Base-by-base conservation (phyloP, 2,797 vertebrate species). In the Macropus fuliginosus region DNA sequence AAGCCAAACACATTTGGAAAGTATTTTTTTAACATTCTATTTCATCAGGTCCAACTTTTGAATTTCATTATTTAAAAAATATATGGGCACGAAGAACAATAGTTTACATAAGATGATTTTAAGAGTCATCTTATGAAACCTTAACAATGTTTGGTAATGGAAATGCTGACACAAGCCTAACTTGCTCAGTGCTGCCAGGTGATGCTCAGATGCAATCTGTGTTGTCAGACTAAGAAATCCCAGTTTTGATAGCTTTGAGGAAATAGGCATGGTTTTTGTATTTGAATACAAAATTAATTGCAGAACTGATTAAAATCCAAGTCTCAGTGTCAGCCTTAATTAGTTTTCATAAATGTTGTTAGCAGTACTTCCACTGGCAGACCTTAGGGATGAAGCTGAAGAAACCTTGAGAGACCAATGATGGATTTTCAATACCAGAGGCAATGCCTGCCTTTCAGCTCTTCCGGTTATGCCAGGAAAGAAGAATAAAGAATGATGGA, bases 161-260 rank as follows among this genome's bases (percentile, higher is more conserved):
- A 92, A 94, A 95, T 95, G 46, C 34, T 89, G 81, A 74, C 11
- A 62, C 54, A 52, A 81, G 10, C 18, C 16, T 40, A 81, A 94
- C 46, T 1, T 94, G 59, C 91, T 94, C 93, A 91, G 91, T 94
- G 90, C 40, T 96, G 87, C 56, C 92, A 54, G 90, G 1, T 92
- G 21, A 4, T 91, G 0, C 56, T 81, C 18, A 59, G 27, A 89
- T 31, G 13, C 28, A 93, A 52, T 34, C 56, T 40, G 55, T 87
- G 3, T 57, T 93, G 21, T 50, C 55, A 29, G 24, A 93, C n/a
- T 52, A 92, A 91, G 97, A 97, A 91, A 2, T 92, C 95, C 96
- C 87, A 56, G 56, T 66, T 97, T 94, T 97, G 96, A 94, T 94
- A 95, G 13, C 62, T 91, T 95, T 94, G 74, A 1, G 66, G 97